A percentile compares a stretch with the other conserved stretches of the same genome.
These are phyloP conservation scores for Hippopotamyrus pictus DNA, from an alignment of 2,797 vertebrate genomes.

Conservation along the genomic window DNA sequence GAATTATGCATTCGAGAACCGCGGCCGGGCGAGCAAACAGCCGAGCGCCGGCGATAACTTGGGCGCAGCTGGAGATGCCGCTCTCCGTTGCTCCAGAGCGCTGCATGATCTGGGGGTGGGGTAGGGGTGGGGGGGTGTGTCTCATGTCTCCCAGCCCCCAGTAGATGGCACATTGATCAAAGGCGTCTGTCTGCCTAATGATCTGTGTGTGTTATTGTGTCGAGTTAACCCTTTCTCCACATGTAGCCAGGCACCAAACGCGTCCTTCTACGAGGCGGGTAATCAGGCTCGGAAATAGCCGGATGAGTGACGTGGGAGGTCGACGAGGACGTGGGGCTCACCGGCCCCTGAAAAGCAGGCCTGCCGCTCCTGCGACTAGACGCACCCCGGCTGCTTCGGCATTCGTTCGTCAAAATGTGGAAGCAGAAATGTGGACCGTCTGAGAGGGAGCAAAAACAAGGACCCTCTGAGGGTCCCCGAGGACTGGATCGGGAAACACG, in stretches of 20 bases:
- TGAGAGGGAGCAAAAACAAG: not conserved
- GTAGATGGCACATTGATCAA: constrained; percentile 4
- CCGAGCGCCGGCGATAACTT: not conserved
- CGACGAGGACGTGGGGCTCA: not conserved
- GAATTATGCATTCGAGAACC: constrained; percentile 55
- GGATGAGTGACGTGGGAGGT: not conserved
- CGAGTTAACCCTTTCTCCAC: not conserved
- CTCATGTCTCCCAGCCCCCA: not conserved
- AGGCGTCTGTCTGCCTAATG: not conserved
- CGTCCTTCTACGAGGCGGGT: not conserved
- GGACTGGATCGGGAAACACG: not conserved
- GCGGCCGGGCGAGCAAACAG: constrained; percentile 27
- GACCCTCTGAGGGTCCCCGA: not conserved
- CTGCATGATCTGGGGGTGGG: not conserved
- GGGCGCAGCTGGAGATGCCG: not conserved
- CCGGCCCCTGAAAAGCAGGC: not conserved
- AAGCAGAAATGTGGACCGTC: not conserved
- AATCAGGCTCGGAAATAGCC: not conserved
- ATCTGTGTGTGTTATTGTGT: constrained; percentile 5
- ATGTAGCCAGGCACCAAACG: not conserved
- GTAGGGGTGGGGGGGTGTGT: not conserved
- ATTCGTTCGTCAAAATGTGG: not conserved
- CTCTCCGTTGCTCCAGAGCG: not conserved
- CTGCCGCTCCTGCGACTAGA: not conserved
- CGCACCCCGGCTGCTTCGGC: not conserved